Percentiles rank a stretch among this genome's conserved stretches.
These are phyloP conservation scores for Ceratosolen fusciceps DNA, from an alignment of 1,140 invertebrate genomes.

Conservation along the genomic window DNA sequence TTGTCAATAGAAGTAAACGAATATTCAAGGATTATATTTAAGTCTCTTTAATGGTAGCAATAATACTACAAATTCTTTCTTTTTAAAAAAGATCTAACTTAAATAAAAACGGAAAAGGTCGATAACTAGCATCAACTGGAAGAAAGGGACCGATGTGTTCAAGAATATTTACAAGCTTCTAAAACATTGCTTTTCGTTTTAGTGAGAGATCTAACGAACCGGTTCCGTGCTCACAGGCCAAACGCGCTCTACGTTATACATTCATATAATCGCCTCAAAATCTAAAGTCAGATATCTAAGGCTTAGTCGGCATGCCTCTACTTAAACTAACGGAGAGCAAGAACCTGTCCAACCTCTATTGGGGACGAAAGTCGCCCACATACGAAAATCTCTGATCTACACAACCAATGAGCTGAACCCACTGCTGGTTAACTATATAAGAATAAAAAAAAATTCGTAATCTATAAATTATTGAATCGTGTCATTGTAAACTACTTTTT, in stretches of 20 bases:
- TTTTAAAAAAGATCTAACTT: conserved; percentile 40
- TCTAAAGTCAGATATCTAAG: conserved; percentile 55
- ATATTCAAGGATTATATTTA: not conserved
- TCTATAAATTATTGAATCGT: no score
- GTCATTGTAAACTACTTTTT: no score
- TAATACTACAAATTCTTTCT: conserved; percentile 15
- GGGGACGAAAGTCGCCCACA: conserved; percentile 13
- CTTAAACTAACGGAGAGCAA: conserved; percentile 58
- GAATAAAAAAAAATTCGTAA: not conserved
- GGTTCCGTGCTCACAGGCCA: conserved; percentile 59
- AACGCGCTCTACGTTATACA: conserved; percentile 50
- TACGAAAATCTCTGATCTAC: not conserved
- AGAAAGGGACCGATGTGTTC: not conserved
- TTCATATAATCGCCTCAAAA: conserved; percentile 63
- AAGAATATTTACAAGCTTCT: not conserved
- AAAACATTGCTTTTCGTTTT: conserved; percentile 59
- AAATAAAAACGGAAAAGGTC: conserved; percentile 6
- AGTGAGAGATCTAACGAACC: conserved; percentile 62
- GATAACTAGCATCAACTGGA: conserved; percentile 32
- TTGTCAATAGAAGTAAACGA: no score
- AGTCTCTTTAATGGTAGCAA: no score
- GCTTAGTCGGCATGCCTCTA: not conserved
- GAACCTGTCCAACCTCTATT: conserved; percentile 64
- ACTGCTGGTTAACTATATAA: not conserved
- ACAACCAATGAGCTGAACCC: not conserved